Evolutionary conservation across 2,888 invertebrate genomes (phyloP).

Genomic region (Oscheius onirici): DNA sequence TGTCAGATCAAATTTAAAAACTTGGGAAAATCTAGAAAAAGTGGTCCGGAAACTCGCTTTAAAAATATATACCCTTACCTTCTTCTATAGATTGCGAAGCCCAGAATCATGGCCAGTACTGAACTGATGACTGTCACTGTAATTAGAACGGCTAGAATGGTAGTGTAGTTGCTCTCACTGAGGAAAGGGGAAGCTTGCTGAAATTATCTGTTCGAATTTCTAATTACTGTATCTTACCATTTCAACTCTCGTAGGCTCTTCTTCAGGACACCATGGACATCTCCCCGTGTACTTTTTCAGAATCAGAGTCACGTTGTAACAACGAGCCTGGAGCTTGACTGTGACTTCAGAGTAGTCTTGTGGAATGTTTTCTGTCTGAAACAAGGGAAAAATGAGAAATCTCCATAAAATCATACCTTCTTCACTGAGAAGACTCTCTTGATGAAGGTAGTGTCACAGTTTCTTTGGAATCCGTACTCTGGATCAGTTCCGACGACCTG

Average conservation of each 20-base stretch:
- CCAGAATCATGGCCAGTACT: neutral
- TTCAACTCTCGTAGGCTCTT: neutral
- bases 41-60: neutral
- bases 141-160: neutral
- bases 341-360: neutral
- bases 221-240: neutral
- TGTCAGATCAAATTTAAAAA: too few species aligned
- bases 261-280: slow-evolving; percentile 20
- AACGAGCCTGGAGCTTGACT: neutral
- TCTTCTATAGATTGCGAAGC: neutral
- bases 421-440: slow-evolving; percentile 1
- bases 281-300: neutral
- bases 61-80: neutral
- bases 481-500: slow-evolving; percentile 4
- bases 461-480: neutral
- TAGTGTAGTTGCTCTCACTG: neutral
- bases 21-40: neutral
- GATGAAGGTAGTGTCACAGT: neutral
- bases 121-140: neutral
- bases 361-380: neutral
- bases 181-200: neutral
- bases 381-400: neutral
- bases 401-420: neutral
- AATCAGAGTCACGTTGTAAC: slow-evolving; percentile 11
- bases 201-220: neutral